phyloP scores from a whole-genome alignment of 2,888 invertebrate genomes.

The Oligia latruncula region DNA sequence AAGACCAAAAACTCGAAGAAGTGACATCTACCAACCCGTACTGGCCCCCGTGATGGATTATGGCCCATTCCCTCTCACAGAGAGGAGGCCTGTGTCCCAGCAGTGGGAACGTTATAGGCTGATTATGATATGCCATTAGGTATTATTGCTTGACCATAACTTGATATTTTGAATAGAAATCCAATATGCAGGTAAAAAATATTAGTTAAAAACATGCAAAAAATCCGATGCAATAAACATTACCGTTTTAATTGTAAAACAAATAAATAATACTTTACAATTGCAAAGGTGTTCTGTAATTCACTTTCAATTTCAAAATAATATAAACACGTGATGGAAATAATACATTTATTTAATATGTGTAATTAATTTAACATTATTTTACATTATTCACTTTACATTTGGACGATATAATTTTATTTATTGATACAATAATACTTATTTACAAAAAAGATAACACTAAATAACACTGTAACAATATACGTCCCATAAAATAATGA shows the following conservation, averaged over 20 bases:
- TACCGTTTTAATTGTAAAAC: neutral
- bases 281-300: neutral
- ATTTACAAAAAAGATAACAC: conserved; percentile 76
- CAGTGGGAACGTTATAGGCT: no score
- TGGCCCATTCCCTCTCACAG: no score
- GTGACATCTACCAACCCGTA: no score
- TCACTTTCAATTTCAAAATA: conserved; percentile 4
- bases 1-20: no score
- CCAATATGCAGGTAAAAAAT: neutral
- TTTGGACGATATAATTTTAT: conserved; percentile 63
- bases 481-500: conserved; percentile 81
- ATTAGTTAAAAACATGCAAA: neutral
- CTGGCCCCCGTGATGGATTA: no score
- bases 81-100: no score
- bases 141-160: conserved; percentile 11
- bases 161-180: conserved; percentile 9
- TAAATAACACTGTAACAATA: conserved; percentile 80
- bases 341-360: conserved; percentile 60
- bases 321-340: conserved; percentile 48
- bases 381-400: conserved; percentile 61
- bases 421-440: conserved; percentile 71
- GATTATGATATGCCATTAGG: no score
- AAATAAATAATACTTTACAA: neutral
- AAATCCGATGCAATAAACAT: neutral
- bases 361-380: conserved; percentile 55